phyloP scores from a whole-genome alignment of 2,888 invertebrate genomes.

The Caenorhabditis sp. region DNA sequence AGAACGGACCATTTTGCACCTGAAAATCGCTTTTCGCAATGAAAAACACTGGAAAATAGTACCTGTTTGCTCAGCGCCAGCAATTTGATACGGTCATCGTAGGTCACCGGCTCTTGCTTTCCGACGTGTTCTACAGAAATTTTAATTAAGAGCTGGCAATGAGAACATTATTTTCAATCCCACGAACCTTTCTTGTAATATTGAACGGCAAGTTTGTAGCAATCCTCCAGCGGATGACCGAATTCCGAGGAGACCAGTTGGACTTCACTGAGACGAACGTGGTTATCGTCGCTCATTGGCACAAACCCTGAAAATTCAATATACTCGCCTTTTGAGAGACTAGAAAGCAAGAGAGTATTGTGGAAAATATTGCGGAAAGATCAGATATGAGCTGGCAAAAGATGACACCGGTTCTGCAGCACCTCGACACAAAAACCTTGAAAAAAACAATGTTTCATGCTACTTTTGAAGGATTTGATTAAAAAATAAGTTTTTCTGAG shows the following conservation, averaged over 20 bases:
- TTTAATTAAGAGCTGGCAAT: too few relatives aligned
- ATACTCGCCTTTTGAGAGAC: not conserved
- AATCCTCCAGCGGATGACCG: slow-evolving; percentile 84
- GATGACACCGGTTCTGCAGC: too few relatives aligned
- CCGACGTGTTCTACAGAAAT: slow-evolving; percentile 68
- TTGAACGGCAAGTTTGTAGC: slow-evolving; percentile 90
- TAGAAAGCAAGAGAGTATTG: too few relatives aligned
- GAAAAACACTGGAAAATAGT: too few relatives aligned
- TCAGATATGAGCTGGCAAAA: slow-evolving; percentile 23
- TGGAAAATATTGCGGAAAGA: not conserved
- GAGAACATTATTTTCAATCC: too few relatives aligned
- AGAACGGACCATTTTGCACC: slow-evolving; percentile 67
- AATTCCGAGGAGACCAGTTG: slow-evolving; percentile 68
- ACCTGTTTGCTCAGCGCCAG: slow-evolving; percentile 76
- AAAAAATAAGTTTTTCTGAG: too few relatives aligned
- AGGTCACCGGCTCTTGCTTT: slow-evolving; percentile 71
- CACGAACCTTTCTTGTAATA: slow-evolving; percentile 85
- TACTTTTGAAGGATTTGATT: too few relatives aligned
- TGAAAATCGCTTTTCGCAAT: too few relatives aligned
- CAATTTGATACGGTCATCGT: slow-evolving; percentile 72
- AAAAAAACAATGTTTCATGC: not conserved
- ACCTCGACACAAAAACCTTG: too few relatives aligned
- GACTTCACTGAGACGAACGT: slow-evolving; percentile 63
- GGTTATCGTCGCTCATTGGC: slow-evolving; percentile 53
- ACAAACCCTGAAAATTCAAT: not conserved